Evolutionary conservation across 2,113 vertebrate genomes (phyloP).

Genomic region (Lagopus leucura): DNA sequence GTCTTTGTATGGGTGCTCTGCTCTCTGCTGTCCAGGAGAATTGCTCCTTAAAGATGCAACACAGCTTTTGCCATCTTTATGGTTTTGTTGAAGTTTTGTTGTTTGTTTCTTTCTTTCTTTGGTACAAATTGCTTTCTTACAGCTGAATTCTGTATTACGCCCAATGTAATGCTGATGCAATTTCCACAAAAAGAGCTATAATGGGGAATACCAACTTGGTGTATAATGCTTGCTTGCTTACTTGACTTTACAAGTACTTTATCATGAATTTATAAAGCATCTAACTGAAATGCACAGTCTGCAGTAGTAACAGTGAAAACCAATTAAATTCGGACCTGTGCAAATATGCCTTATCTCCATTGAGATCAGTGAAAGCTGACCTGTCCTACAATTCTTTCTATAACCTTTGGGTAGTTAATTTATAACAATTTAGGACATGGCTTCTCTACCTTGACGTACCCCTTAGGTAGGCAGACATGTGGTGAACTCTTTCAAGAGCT

Average conservation of each 20-base stretch:
- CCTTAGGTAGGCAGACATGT: background rate
- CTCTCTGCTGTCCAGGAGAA: background rate
- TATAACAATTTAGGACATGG: background rate
- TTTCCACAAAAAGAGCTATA: constrained; percentile 23
- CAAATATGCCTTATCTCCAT: background rate
- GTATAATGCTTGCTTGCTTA: constrained; percentile 7
- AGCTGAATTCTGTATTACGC: background rate
- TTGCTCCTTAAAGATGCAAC: constrained; percentile 1
- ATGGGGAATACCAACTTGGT: constrained; percentile 1
- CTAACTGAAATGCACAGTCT: background rate
- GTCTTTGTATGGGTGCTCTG: background rate
- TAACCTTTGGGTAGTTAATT: background rate
- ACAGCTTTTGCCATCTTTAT: background rate
- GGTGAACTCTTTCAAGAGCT: background rate
- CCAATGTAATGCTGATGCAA: constrained; percentile 35
- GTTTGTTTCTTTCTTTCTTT: background rate
- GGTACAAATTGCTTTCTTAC: constrained; percentile 11
- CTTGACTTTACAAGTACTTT: background rate
- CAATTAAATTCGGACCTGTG: background rate
- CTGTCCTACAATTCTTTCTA: background rate
- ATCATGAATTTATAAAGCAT: background rate
- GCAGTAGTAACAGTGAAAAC: background rate
- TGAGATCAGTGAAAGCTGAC: background rate
- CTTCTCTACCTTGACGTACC: background rate
- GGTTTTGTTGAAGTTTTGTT: background rate